Evolutionary conservation across 2,888 invertebrate species (phyloP).

Genomic region (Autographa gamma): DNA sequence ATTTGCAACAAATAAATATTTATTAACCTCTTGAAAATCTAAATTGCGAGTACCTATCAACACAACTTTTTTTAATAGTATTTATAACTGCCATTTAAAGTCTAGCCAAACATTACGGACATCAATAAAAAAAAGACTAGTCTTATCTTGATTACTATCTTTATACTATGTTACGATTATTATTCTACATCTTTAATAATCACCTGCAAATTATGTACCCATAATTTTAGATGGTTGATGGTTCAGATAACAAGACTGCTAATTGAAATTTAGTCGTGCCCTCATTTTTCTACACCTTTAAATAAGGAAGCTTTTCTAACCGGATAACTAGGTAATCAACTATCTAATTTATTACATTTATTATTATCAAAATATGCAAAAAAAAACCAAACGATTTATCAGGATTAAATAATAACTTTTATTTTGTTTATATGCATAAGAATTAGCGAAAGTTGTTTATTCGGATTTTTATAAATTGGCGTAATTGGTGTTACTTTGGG

Average conservation of each 20-base stretch:
- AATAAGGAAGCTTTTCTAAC: not conserved
- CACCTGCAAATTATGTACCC: conserved; percentile 1
- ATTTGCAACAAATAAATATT: too few species aligned
- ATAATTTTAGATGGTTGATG: not conserved
- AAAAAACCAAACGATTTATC: conserved; percentile 11
- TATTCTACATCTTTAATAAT: not conserved
- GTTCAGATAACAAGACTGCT: not conserved
- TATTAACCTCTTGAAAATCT: too few species aligned
- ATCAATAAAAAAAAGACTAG: too few species aligned
- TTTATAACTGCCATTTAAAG: too few species aligned
- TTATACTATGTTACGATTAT: not conserved
- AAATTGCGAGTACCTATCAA: too few species aligned
- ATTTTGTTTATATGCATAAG: conserved; percentile 1
- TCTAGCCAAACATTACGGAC: too few species aligned
- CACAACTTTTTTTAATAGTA: too few species aligned
- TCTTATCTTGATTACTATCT: not conserved
- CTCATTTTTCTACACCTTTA: not conserved
- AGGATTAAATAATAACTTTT: conserved; percentile 31
- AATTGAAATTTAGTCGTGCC: not conserved
- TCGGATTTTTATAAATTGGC: not conserved
- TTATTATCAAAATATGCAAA: not conserved
- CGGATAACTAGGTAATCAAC: conserved; percentile 18
- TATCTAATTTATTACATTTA: conserved; percentile 29
- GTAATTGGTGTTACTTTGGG: not conserved
- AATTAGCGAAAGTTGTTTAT: not conserved